phyloP scores from a whole-genome alignment of 2,888 invertebrate species.

The Ophion ellenae region DNA sequence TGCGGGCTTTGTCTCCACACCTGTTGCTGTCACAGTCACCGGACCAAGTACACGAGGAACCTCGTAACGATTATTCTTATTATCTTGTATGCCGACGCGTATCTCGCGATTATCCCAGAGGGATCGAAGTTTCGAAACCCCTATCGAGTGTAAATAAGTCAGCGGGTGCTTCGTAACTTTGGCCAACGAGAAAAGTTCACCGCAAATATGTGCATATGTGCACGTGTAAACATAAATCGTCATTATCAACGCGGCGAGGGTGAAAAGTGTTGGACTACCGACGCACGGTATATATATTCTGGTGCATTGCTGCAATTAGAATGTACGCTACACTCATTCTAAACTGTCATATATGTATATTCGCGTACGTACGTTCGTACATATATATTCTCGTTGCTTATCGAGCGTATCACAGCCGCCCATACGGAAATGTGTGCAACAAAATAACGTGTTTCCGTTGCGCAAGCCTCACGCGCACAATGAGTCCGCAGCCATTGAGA shows the following conservation, averaged over 20 bases:
- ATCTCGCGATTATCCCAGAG: neutral
- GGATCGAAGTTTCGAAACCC: neutral
- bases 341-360: slow-evolving; percentile 8
- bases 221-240: slow-evolving; percentile 48
- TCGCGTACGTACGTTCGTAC: neutral
- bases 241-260: slow-evolving; percentile 54
- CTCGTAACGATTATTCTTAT: neutral
- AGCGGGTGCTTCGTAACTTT: slow-evolving; percentile 42
- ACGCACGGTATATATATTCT: slow-evolving; percentile 43
- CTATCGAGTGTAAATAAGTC: slow-evolving; percentile 28
- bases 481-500: slow-evolving; percentile 57
- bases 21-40: neutral
- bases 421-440: slow-evolving; percentile 78
- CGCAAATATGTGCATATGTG: neutral
- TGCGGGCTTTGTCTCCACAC: neutral
- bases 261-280: slow-evolving; percentile 41
- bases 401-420: slow-evolving; percentile 64
- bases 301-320: slow-evolving; percentile 54
- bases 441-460: slow-evolving; percentile 81
- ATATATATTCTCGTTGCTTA: slow-evolving; percentile 18
- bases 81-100: neutral
- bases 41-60: neutral
- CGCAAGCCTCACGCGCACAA: slow-evolving; percentile 73
- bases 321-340: slow-evolving; percentile 36
- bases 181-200: slow-evolving; percentile 48